Evolutionary conservation across 2,888 invertebrate genomes (phyloP), one percentile per base, ranked within the genome.

Genomic region (Euzophera pinguis): DNA sequence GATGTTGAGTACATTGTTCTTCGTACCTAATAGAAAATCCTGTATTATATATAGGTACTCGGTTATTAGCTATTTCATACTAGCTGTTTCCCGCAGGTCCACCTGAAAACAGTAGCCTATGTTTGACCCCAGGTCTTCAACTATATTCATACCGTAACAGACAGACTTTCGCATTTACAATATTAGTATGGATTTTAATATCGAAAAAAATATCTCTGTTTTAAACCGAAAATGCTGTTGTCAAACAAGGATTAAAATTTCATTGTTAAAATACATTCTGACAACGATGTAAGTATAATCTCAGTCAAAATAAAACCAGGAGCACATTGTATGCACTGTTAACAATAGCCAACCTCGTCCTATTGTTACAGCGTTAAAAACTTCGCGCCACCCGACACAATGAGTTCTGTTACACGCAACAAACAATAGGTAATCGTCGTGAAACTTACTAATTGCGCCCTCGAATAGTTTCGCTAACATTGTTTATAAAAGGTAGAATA

Each of bases 401-500:
- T 45, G 45, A 32, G 32, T 45, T 32, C 45, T 32, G 45, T 45
- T 45, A 45, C 45, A 45, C 45, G 45, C 45, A 45, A 45, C 45
- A 45, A 34, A 45, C 45, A 45, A 45, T 45, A 45, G 45, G 45
- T 45, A 45, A 45, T 34, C 32, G 45, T 13, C 34, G 34, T 42
- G 42, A 63, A 61, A 63, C 45, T 45, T 70, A 77, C 76, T 80
- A 78, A 84, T 78, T 81, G 77, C 73, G 67, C 73, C 68, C 71
- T 78, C 69, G 70, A 71, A 64, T 70, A 73, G 67, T 65, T 67
- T 62, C 62, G 64, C 69, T 73, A 75, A 80, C 76, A 78, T 70
- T 78, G 76, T 78, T 79, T 79, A 75, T 73, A 78, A 78, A 80
- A 82, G 80, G 80, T 76, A 69, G 78, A 77, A 81, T 73, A 78